Evolutionary conservation across 2,888 invertebrate species (phyloP).

Genomic region (Ennomos quercinarius): DNA sequence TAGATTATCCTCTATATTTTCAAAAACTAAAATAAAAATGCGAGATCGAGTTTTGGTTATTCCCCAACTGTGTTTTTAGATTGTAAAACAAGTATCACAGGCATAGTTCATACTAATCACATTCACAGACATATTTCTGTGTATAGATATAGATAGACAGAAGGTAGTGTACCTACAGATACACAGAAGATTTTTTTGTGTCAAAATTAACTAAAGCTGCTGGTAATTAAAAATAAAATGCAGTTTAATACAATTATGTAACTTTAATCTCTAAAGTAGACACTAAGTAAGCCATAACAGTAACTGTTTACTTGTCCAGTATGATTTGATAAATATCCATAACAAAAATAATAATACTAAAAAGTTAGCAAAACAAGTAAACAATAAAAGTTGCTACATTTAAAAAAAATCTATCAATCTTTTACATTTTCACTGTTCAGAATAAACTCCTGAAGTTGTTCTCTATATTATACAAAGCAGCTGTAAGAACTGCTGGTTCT

Average conservation of each 20-base stretch:
- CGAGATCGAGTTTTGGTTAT: too few relatives aligned
- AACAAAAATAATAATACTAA: slow-evolving; percentile 38
- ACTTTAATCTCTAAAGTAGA: slow-evolving; percentile 36
- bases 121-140: too few relatives aligned
- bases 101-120: too few relatives aligned
- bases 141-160: too few relatives aligned
- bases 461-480: slow-evolving; percentile 72
- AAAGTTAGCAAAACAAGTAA: slow-evolving; percentile 25
- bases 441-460: slow-evolving; percentile 78
- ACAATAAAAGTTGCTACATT: slow-evolving; percentile 24
- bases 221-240: not conserved
- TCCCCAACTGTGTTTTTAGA: too few relatives aligned
- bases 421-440: slow-evolving; percentile 51
- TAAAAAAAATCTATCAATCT: slow-evolving; percentile 22
- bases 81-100: too few relatives aligned
- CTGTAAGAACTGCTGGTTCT: slow-evolving; percentile 67
- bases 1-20: too few relatives aligned
- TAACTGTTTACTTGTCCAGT: slow-evolving; percentile 30
- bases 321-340: slow-evolving; percentile 40
- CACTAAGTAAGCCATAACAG: slow-evolving; percentile 35
- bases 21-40: too few relatives aligned
- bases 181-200: too few relatives aligned
- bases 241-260: slow-evolving; percentile 8
- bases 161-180: too few relatives aligned
- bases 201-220: too few relatives aligned